Evolutionary conservation across 2,888 invertebrate species (phyloP), one percentile per base, ranked within the genome.

Genomic region (Nephrotoma guestfalica): DNA sequence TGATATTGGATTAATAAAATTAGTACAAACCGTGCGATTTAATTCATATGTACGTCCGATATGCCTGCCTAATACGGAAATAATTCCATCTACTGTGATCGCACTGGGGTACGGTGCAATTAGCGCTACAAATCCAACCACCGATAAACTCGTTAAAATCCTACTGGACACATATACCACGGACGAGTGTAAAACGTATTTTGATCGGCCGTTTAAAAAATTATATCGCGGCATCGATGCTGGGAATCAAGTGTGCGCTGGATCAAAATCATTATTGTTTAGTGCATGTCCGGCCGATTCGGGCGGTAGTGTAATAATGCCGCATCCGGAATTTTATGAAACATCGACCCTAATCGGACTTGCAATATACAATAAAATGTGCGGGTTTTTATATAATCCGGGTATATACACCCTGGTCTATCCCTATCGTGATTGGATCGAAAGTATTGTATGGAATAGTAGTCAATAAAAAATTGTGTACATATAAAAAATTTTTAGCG

Each of bases 361-460:
- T 2, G 30, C 71, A 0, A 4, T 30, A 11, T 71, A 71, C 30
- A 71, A 13, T 30, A 71, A 71, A 9, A 71, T 71, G 71, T 71
- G 71, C 30, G 71, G 71, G 7, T 71, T 71, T 30, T 4, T 71
- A 71, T 30, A 71, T 71, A 71, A 71, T 71, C 87, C 94, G 93
- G 94, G 93, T 0, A 91, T 95, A 6, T 95, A 94, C 88, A 93
- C 94, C 0, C 91, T 92, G 83, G 93, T 94, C 0, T 91, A 91
- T 4, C 85, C 92, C 84, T 94, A 92, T 88, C 88, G 93, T 0
- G 90, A 93, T 7, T 94, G 94, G 94, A 93, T 95, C 41, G 94
- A 94, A 89, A 90, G 89, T 47, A 89, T 92, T 41, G 93, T 94
- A 30, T 94, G 94, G 94, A 30, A 6, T 6, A 57, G 18, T 57